Evolutionary conservation across 2,888 invertebrate species (phyloP), one percentile per base, ranked within the genome.

Genomic region (Tachina fera): DNA sequence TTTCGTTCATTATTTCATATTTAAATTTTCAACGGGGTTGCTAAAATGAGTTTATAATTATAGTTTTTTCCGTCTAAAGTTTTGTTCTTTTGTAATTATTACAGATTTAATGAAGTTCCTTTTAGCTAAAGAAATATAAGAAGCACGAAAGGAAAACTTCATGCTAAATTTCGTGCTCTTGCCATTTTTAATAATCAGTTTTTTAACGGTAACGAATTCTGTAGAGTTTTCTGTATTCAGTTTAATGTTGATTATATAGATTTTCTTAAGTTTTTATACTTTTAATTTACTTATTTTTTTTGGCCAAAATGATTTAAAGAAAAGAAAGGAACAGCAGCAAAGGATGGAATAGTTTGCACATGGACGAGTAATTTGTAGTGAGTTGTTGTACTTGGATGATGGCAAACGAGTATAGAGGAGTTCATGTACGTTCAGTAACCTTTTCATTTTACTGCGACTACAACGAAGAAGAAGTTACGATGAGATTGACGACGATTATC

Each of bases 381-480:
- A 72, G 56, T 63, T 80, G 72, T 67, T 80, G 72, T 67, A 49
- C 39, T 51, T 75, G 56, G 47, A 39, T 67, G 45, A 39, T 53
- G 63, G 63, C 70, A 71, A 71, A 71, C 14, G 78, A 61, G 60
- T 43, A 61, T 14, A 60, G 80, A 84, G 68, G 79, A 87, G 87
- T 87, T 87, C 87, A 87, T 87, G 87, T 75, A 87, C 87, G 87
- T 87, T 87, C 87, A 87, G 84, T 87, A 84, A 87, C 85, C 85
- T 87, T 87, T 87, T 76, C 41, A 51, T 45, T 72, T 51, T 43
- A 43, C 19, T 22, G 22, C 47, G 39, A 58, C 10, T 60, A 39
- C 67, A 47, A 47, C 58, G 22, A 53, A 47, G 13, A 43, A 79
- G 31, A 56, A 39, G 56, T 43, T 60, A 16, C 60, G 51, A 41